phyloP scores from a whole-genome alignment of 2,113 vertebrate genomes.

The Trogon surrucura region DNA sequence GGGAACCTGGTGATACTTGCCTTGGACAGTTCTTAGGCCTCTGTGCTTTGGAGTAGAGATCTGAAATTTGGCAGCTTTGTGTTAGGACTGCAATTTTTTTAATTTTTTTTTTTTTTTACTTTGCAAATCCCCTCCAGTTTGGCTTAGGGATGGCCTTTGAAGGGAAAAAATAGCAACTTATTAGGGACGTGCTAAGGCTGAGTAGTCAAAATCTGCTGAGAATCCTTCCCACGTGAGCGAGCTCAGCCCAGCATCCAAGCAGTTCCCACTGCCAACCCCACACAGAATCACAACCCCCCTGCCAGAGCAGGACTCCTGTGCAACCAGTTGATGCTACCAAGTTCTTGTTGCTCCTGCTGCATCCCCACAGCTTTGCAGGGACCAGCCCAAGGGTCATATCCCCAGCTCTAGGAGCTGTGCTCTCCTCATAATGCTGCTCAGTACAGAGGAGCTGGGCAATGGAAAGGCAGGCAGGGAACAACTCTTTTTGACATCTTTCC shows the following conservation, averaged over 20 bases:
- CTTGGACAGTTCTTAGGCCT: slow-evolving; percentile 15
- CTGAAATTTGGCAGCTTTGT: slow-evolving; percentile 57
- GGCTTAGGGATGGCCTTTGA: slow-evolving; percentile 32
- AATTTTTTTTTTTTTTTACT: background rate
- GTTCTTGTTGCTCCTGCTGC: background rate
- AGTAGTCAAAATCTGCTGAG: slow-evolving; percentile 10
- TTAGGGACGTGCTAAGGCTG: background rate
- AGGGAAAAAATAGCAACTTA: slow-evolving; percentile 54
- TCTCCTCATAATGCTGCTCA: background rate
- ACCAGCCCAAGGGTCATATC: background rate
- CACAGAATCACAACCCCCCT: no score
- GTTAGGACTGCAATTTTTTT: background rate
- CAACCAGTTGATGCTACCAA: background rate
- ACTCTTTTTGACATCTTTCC: background rate
- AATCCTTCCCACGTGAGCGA: background rate
- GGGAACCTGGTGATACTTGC: slow-evolving; percentile 21
- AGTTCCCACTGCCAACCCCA: background rate
- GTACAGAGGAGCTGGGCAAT: background rate
- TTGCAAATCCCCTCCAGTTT: slow-evolving; percentile 45
- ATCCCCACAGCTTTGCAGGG: background rate
- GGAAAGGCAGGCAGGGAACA: background rate
- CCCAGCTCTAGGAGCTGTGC: background rate
- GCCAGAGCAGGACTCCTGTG: background rate
- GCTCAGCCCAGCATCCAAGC: background rate
- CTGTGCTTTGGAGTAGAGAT: slow-evolving; percentile 10